A percentile compares a stretch with the other conserved stretches of the same genome.
Evolutionary conservation across 64 coral and sea anemone species (phyloP).

Genomic region (Dendrophyllia cribrosa): DNA sequence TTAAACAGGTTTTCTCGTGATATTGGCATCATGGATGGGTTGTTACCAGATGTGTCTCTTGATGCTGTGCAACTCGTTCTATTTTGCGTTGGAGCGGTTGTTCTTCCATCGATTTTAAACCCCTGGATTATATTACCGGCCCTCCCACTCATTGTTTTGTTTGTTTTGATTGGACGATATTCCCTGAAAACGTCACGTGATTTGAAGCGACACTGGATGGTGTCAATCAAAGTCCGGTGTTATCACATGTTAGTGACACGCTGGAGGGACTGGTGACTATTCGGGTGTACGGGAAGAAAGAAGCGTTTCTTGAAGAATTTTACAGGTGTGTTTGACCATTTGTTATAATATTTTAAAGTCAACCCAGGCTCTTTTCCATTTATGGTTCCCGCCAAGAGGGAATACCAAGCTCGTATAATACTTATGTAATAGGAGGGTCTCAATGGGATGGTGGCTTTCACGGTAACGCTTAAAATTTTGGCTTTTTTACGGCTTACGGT

Average conservation of each 20-base stretch:
- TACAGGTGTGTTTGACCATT: constrained; percentile 42
- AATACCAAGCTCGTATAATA: no score
- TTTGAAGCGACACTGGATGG: constrained; percentile 38
- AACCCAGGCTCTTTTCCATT: no score
- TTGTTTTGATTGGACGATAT: constrained; percentile 22
- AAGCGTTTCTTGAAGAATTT: constrained; percentile 13
- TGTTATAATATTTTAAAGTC: background rate
- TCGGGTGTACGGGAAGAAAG: constrained; percentile 19
- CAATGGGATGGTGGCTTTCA: no score
- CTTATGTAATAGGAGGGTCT: no score
- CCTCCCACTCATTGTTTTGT: background rate
- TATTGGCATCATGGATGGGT: constrained; percentile 35
- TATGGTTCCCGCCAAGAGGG: no score
- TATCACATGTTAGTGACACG: constrained; percentile 60
- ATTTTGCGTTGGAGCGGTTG: constrained; percentile 39
- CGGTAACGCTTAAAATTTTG: no score
- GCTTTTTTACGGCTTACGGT: no score
- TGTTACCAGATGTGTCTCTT: constrained; percentile 37
- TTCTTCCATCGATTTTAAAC: constrained; percentile 31
- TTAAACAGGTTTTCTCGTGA: constrained; percentile 57
- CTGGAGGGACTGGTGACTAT: constrained; percentile 64
- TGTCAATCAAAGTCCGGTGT: constrained; percentile 44
- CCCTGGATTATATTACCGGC: constrained; percentile 23
- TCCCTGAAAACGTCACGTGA: constrained; percentile 40
- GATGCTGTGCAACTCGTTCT: constrained; percentile 37